Base-by-base conservation (phyloP, 2,888 invertebrate genomes). In the Drosophila robusta region DNA sequence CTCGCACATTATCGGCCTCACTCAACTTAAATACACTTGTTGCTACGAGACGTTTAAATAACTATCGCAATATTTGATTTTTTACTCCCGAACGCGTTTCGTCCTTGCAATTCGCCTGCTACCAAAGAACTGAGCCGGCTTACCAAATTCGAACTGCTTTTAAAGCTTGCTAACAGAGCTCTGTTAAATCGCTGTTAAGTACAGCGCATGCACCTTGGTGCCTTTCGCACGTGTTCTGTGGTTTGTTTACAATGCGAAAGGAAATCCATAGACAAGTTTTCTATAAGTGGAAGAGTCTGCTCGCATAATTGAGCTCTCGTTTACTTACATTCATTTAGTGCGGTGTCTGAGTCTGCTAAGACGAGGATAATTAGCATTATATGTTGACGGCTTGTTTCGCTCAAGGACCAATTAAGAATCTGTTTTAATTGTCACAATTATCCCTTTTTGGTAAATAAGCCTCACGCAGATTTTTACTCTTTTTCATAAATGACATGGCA, bases 121-220 rank as follows among this genome's bases (percentile, higher is more conserved):
- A 5, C 42, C 51, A 51, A 46, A 18, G 70, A 63, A 88, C 86
- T 81, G 66, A 67, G 45, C n/a, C 22, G 24, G 42, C 29, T 12
- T 24, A 4, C 18, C 39, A 11, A 46, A 45, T n/a, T 18, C 22
- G 16, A 8, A 12, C 36, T 45, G 36, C 29, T 54, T 80, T 69
- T 75, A 72, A 69, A 18, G 41, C 32, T 6, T 5, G 16, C n/a
- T 46, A 51, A 42, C 63, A 57, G 71, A 1, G 11, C n/a, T 0
- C 74, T 72, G 84, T 70, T 67, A 70, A 26, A 4, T 6, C 12
- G n/a, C 60, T 68, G 76, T 69, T 65, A 72, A 14, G 7, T 8
- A 47, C 26, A 52, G 56, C 81, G 68, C 80, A 66, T 78, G 80
- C 85, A 75, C 67, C 14, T 18, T 49, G 45, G 3, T 34, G 7